phyloP scores from a whole-genome alignment of 2,113 vertebrate species.

The Urocynchramus pylzowi region DNA sequence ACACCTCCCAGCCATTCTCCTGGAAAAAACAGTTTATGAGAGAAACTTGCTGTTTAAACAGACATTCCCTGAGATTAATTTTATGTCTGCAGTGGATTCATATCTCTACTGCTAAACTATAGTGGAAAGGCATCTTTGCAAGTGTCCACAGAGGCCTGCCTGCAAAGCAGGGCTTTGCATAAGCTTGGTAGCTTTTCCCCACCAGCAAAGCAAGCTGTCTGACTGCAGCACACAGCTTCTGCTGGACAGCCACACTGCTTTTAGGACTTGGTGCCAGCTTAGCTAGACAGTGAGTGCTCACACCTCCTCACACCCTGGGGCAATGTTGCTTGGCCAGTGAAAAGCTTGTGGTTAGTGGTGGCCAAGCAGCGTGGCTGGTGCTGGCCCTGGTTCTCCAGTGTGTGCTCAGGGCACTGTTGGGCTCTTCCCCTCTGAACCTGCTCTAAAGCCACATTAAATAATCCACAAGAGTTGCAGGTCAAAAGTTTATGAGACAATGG shows the following conservation, averaged over 20 bases:
- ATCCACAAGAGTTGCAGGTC: not conserved
- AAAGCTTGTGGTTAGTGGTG: not conserved
- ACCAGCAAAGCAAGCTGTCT: not conserved
- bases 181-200: not conserved
- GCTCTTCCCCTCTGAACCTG: not conserved
- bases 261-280: not conserved
- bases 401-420: not conserved
- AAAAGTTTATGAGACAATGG: not conserved
- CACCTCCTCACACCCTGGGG: not conserved
- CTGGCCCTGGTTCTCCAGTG: not conserved
- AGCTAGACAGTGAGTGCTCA: not conserved
- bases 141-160: not conserved
- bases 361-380: not conserved
- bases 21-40: not conserved
- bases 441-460: not conserved
- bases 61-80: not conserved
- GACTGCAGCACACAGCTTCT: not conserved
- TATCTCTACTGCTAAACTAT: not conserved
- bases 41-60: not conserved
- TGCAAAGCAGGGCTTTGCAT: conserved; percentile 20
- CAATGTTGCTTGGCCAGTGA: not conserved
- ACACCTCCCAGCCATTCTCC: not conserved
- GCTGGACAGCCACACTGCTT: not conserved
- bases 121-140: not conserved
- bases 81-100: not conserved